Conservation (phyloP, 1,140 invertebrate genomes). For the Melanaphis sacchari region DNA sequence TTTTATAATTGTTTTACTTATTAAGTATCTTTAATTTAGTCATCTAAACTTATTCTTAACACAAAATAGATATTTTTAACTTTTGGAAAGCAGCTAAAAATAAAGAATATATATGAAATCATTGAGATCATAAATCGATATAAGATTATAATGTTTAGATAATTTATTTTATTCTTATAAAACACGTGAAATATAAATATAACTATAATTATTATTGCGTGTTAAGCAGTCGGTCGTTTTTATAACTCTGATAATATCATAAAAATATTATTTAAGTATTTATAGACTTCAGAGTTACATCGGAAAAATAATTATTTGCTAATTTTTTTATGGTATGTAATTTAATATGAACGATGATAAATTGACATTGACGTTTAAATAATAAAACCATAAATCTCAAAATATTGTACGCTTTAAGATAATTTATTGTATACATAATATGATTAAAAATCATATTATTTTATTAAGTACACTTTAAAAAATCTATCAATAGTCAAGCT, state of each 20-base stretch:
- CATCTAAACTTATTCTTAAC: no score
- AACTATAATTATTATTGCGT: neutral
- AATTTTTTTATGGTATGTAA: no score
- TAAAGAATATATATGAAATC: no score
- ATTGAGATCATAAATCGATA: no score
- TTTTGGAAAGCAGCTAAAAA: no score
- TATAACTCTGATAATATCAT: neutral
- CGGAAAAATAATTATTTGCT: no score
- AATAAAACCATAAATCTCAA: neutral
- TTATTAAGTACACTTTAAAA: neutral
- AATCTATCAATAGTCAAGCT: neutral
- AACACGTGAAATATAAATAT: neutral
- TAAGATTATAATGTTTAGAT: no score
- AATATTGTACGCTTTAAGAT: neutral
- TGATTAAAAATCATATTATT: no score
- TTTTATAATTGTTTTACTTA: no score
- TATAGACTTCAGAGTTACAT: neutral
- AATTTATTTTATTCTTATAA: no score
- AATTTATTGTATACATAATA: neutral
- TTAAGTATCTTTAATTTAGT: no score
- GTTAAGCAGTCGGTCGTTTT: neutral
- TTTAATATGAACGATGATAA: neutral
- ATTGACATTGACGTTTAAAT: neutral
- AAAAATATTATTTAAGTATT: neutral
- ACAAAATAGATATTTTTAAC: no score